Evolutionary conservation across 2,888 invertebrate species (phyloP), one percentile per base, ranked within the genome.

Genomic region (Elmis aenea): DNA sequence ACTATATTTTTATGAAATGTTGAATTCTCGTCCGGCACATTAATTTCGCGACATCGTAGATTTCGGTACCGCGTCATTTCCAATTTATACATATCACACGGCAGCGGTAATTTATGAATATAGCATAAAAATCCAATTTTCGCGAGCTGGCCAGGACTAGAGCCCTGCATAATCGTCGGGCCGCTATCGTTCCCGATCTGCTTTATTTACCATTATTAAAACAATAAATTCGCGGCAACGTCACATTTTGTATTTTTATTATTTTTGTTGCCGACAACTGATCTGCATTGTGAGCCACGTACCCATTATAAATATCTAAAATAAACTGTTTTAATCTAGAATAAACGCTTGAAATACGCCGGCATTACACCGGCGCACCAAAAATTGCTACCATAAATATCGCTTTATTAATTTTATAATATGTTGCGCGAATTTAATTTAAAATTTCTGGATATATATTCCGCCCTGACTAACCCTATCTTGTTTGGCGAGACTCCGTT

Each of bases 321-420:
- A 68, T 68, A 67, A 67, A 68, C 66, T 67, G 68, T 67, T 68
- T 67, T 68, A 68, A 68, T 68, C 67, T 67, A 61, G 65, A 67
- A 67, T 66, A 66, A 66, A 66, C 64, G 65, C 60, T 56, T 60
- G 63, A 61, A 64, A 62, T 62, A 62, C 60, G 46, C 55, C 54
- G 58, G 59, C 57, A 57, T 59, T 57, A 51, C 57, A 55, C 57
- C 57, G 57, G 57, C 62, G 59, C 57, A 58, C 65, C 66, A 64
- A 68, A 68, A 68, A 67, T 67, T 67, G 66, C 67, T 53, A 45
- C 56, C 68, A 66, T 68, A 68, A 68, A 68, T 67, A 68, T 64
- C 57, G 58, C 66, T 64, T 64, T 68, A 67, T 68, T 68, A 68
- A 68, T 67, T 68, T 67, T 66, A 64, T 66, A 67, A 66, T 64